Conservation (phyloP, 2,888 invertebrate genomes). For the Carabus problematicus region DNA sequence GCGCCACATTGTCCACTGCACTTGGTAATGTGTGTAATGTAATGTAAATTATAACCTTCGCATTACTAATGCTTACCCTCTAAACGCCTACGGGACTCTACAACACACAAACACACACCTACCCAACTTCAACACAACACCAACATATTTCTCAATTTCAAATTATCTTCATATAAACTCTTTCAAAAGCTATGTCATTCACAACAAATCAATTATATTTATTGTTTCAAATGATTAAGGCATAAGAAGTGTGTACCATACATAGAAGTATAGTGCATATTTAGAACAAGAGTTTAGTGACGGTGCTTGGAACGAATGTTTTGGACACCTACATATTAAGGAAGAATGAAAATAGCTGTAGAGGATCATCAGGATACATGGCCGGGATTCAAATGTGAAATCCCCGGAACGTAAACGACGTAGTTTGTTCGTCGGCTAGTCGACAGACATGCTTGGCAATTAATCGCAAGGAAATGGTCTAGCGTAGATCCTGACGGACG, state of each 20-base stretch:
- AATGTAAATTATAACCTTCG: slow-evolving; percentile 11
- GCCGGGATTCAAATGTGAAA: slow-evolving; percentile 33
- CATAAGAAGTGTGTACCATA: no score
- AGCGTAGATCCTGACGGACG: slow-evolving; percentile 3
- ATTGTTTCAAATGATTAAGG: no score
- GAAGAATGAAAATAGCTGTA: slow-evolving; percentile 30
- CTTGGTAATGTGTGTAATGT: slow-evolving; percentile 7
- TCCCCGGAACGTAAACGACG: slow-evolving; percentile 28
- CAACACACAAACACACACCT: no score
- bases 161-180: no score
- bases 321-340: slow-evolving; percentile 5
- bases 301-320: slow-evolving; percentile 22
- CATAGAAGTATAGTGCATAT: no score
- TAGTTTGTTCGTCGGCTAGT: slow-evolving; percentile 7
- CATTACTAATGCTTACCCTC: neutral
- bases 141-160: no score
- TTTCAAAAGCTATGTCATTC: no score
- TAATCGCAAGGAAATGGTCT: slow-evolving; percentile 16
- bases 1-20: slow-evolving; percentile 1
- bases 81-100: slow-evolving; percentile 2
- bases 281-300: neutral
- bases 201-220: no score
- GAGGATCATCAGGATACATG: slow-evolving; percentile 23
- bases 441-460: slow-evolving; percentile 16
- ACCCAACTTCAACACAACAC: no score